These are phyloP conservation scores for Eumaeus atala DNA, from an alignment of 1,140 invertebrate species.

Conservation along the genomic window DNA sequence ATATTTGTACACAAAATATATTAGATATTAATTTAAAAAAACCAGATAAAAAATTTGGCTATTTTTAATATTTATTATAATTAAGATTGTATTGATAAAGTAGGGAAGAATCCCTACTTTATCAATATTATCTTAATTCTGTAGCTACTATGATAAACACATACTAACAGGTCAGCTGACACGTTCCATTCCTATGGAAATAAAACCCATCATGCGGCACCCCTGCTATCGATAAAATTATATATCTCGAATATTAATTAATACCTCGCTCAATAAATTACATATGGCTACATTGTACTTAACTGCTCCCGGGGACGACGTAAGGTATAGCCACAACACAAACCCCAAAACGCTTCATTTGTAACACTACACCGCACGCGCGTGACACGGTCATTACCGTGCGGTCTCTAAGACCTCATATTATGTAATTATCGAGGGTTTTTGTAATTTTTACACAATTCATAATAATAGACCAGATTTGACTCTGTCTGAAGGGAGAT, in stretches of 20 bases:
- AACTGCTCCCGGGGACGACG: conserved; percentile 21
- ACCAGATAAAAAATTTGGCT: too few relatives aligned
- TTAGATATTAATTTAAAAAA: too few relatives aligned
- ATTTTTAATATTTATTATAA: too few relatives aligned
- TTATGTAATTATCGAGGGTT: conserved; percentile 4
- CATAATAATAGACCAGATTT: conserved; percentile 13
- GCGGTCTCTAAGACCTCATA: not conserved
- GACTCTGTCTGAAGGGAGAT: not conserved
- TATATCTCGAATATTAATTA: conserved; percentile 4
- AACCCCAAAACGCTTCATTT: conserved; percentile 37
- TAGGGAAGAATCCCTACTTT: too few relatives aligned
- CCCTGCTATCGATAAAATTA: not conserved
- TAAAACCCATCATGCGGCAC: too few relatives aligned
- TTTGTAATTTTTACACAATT: conserved; percentile 19
- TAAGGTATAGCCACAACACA: conserved; percentile 65
- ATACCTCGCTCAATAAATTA: conserved; percentile 1
- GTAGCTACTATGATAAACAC: too few relatives aligned
- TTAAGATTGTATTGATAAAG: too few relatives aligned
- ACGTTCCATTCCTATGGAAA: too few relatives aligned
- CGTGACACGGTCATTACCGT: conserved; percentile 14
- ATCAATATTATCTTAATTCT: too few relatives aligned
- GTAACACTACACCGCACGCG: conserved; percentile 36
- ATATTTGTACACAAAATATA: too few relatives aligned
- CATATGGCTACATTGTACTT: not conserved
- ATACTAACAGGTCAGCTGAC: too few relatives aligned